A percentile compares a stretch with the other conserved stretches of the same genome.
Conservation (phyloP, 1,140 invertebrate species). For the Drosophila prosaltans region DNA sequence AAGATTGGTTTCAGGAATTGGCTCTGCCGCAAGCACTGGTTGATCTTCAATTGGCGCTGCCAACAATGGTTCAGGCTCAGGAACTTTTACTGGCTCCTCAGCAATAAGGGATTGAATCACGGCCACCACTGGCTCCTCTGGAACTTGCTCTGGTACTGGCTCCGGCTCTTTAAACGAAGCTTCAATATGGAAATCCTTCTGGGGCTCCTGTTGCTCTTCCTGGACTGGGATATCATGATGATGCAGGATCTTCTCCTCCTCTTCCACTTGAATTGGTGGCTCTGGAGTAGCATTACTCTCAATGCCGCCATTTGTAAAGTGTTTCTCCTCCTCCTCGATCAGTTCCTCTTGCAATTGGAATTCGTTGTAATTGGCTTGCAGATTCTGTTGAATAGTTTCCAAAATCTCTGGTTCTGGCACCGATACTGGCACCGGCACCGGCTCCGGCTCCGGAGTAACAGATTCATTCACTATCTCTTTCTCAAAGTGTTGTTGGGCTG, state of each 20-base stretch:
- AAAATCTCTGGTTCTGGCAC: slow-evolving; percentile 1
- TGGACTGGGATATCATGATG: neutral
- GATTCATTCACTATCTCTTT: slow-evolving; percentile 7
- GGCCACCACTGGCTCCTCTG: slow-evolving; percentile 17
- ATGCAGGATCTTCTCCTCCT: neutral
- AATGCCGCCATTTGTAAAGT: slow-evolving; percentile 38
- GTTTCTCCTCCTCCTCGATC: slow-evolving; percentile 34
- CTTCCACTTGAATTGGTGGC: slow-evolving; percentile 21
- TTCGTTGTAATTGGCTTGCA: slow-evolving; percentile 42
- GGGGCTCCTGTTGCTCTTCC: neutral
- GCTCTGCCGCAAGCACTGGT: slow-evolving; percentile 17
- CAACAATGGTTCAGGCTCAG: slow-evolving; percentile 3
- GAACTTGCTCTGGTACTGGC: slow-evolving; percentile 14
- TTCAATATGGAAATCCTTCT: neutral
- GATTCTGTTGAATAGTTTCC: slow-evolving; percentile 25
- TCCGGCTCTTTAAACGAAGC: slow-evolving; percentile 17
- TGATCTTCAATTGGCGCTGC: neutral
- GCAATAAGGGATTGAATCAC: neutral
- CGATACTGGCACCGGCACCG: too few species aligned
- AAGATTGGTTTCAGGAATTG: neutral
- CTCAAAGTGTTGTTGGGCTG: slow-evolving; percentile 16
- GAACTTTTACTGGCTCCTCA: slow-evolving; percentile 19
- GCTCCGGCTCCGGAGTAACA: neutral
- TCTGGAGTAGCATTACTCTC: slow-evolving; percentile 32
- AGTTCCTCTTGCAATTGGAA: slow-evolving; percentile 48